Conservation (phyloP, 2,797 vertebrate genomes). For the Lepus oiostolus region DNA sequence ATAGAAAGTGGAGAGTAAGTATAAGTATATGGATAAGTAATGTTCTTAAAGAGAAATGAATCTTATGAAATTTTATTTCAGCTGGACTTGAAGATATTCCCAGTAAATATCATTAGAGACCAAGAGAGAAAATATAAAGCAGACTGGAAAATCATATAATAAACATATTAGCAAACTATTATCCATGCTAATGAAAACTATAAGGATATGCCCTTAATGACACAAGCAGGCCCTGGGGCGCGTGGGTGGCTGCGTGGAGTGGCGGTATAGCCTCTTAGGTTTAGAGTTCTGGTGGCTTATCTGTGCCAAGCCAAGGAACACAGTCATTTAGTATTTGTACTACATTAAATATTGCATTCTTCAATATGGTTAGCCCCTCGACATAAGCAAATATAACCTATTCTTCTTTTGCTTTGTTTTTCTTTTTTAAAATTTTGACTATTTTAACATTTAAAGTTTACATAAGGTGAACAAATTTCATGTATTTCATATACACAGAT, state of each 20-base stretch:
- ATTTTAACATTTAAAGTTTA: too few species aligned
- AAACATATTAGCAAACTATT: constrained; percentile 63
- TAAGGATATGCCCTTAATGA: constrained; percentile 56
- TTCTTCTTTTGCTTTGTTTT: background rate
- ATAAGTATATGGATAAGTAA: background rate
- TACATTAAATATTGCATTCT: background rate
- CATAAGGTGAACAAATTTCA: too few species aligned
- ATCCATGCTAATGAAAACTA: constrained; percentile 65
- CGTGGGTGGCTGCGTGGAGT: background rate
- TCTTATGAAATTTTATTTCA: constrained; percentile 51
- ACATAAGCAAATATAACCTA: background rate
- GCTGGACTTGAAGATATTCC: constrained; percentile 52
- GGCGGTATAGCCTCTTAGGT: background rate
- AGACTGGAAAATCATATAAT: constrained; percentile 43
- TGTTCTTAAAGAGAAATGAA: constrained; percentile 60
- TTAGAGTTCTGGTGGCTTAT: background rate
- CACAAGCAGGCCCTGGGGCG: background rate
- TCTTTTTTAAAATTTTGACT: too few species aligned
- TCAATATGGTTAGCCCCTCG: background rate
- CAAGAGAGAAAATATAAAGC: constrained; percentile 53
- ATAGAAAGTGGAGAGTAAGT: background rate
- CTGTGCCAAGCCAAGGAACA: background rate
- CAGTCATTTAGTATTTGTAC: background rate
- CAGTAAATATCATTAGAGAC: constrained; percentile 49
- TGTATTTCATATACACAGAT: too few species aligned